phyloP scores from a whole-genome alignment of 2,113 vertebrate genomes.

The Anhinga rufa region DNA sequence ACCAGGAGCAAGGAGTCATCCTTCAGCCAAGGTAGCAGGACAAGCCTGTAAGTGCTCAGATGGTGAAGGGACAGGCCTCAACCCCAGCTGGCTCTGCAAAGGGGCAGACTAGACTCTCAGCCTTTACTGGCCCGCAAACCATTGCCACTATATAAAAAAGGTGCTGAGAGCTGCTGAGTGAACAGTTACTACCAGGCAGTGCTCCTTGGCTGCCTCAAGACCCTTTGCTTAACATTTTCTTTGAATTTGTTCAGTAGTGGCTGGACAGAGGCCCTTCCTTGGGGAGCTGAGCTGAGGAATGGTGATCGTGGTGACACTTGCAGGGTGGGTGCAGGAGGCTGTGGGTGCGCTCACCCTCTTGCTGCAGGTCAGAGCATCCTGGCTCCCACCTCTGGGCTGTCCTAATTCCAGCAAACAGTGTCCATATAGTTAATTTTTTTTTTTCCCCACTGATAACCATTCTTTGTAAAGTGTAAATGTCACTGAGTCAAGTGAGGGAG shows the following conservation, averaged over 20 bases:
- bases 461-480: not conserved
- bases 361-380: not conserved
- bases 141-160: not conserved
- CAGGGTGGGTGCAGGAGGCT: not conserved
- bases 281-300: not conserved
- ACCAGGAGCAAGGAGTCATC: not conserved
- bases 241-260: not conserved
- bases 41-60: not conserved
- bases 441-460: not conserved
- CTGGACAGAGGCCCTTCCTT: not conserved
- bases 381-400: not conserved
- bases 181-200: not conserved
- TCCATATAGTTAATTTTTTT: not conserved
- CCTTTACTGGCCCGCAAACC: no score
- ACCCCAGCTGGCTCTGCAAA: not conserved
- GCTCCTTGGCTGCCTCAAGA: not conserved
- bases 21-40: not conserved
- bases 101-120: not conserved
- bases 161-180: not conserved
- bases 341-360: not conserved
- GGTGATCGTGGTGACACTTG: not conserved
- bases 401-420: not conserved
- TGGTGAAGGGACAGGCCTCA: not conserved
- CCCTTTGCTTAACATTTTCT: not conserved
- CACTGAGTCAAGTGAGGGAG: not conserved